Evolutionary conservation across 2,113 vertebrate species (phyloP).

Genomic region (Rhinolophus sinicus): DNA sequence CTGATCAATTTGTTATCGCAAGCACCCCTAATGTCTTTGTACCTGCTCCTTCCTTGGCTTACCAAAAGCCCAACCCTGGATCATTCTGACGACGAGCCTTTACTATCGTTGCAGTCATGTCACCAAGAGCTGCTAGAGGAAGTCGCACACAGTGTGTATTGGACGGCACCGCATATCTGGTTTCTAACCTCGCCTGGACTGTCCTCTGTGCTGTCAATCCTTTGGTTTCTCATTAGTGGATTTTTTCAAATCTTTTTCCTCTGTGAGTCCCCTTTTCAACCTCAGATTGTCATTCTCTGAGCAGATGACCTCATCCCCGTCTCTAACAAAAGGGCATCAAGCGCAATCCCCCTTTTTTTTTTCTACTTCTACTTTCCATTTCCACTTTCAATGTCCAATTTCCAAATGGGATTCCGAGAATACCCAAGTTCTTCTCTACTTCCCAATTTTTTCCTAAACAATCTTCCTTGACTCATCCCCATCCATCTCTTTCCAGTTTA

Average conservation of each 20-base stretch:
- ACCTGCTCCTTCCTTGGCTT: not conserved
- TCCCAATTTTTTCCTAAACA: not conserved
- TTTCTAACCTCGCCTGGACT: not conserved
- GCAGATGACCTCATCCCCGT: not conserved
- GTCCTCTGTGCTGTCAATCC: not conserved
- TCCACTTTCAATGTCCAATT: not conserved
- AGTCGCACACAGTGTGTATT: too few relatives aligned
- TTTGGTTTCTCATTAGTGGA: not conserved
- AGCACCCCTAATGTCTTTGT: not conserved
- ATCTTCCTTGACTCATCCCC: not conserved
- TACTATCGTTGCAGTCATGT: too few relatives aligned
- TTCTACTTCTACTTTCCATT: not conserved
- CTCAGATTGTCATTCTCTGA: not conserved
- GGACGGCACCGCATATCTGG: fast-evolving
- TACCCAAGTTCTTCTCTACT: not conserved
- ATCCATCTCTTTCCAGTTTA: not conserved
- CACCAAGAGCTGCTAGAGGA: not conserved
- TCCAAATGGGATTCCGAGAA: not conserved
- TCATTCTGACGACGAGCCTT: not conserved
- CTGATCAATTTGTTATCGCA: not conserved
- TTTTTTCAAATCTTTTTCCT: not conserved
- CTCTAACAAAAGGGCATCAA: not conserved
- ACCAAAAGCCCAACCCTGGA: not conserved
- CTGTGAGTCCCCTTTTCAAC: not conserved
- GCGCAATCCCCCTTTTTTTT: not conserved